phyloP scores from a whole-genome alignment of 2,113 vertebrate genomes.

The Myotis brandtii region DNA sequence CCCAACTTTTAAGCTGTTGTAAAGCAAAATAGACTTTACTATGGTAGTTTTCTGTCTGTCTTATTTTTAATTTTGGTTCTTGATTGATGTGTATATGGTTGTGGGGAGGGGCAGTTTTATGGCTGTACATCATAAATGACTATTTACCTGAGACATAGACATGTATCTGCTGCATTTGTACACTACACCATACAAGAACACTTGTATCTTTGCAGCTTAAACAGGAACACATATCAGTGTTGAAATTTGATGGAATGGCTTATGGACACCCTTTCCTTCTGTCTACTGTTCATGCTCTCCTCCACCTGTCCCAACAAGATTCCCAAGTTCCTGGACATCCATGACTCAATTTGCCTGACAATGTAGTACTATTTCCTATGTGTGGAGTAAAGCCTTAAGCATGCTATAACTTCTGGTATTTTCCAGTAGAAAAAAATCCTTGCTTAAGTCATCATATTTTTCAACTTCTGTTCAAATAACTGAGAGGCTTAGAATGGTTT shows the following conservation, averaged over 20 bases:
- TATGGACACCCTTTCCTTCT: neutral
- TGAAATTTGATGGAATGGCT: neutral
- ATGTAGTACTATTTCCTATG: neutral
- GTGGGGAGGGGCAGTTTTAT: neutral
- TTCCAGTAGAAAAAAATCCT: slow-evolving; percentile 56
- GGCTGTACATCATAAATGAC: neutral
- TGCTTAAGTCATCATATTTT: slow-evolving; percentile 73
- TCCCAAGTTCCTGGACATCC: slow-evolving; percentile 9
- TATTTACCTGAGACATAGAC: neutral
- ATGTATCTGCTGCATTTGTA: neutral
- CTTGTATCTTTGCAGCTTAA: neutral
- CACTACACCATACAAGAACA: neutral
- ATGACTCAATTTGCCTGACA: neutral
- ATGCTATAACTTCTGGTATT: slow-evolving; percentile 53
- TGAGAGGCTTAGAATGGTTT: slow-evolving; percentile 75
- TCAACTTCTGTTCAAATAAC: slow-evolving; percentile 70
- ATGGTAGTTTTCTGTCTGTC: neutral
- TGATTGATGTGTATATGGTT: neutral
- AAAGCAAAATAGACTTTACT: neutral
- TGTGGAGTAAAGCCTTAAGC: slow-evolving; percentile 47
- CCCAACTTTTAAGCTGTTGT: neutral
- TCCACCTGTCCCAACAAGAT: neutral
- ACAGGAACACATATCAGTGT: neutral
- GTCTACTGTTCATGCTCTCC: neutral
- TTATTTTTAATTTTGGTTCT: slow-evolving; percentile 10